Conservation (phyloP, 30 jellyfish, hydroid and myxozoan species). For the Clytia hemisphaerica region DNA sequence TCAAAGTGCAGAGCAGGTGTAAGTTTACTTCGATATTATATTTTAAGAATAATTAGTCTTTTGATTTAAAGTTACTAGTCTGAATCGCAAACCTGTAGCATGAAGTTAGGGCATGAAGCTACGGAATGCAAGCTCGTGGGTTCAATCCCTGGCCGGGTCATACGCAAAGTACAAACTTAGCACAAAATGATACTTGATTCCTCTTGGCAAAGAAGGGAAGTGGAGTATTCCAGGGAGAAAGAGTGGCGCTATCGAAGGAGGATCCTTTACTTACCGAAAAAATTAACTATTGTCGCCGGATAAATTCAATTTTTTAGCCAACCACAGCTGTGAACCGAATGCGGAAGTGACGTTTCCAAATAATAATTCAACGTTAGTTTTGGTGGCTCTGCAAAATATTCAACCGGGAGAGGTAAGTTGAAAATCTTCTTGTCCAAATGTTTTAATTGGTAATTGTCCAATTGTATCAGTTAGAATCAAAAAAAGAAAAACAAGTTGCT, state of each 20-base stretch:
- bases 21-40: constrained; percentile 21
- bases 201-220: too few species aligned
- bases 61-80: too few species aligned
- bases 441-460: neutral
- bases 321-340: constrained; percentile 89
- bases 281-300: neutral
- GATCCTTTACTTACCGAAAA: neutral
- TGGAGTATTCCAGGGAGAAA: too few species aligned
- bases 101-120: too few species aligned
- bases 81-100: too few species aligned
- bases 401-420: constrained; percentile 52
- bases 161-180: too few species aligned
- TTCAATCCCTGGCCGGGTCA: too few species aligned
- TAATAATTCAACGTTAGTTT: constrained; percentile 70
- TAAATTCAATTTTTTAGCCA: constrained; percentile 33
- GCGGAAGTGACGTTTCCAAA: constrained; percentile 90
- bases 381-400: constrained; percentile 67
- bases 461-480: neutral
- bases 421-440: too few species aligned
- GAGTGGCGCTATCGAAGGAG: neutral
- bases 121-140: too few species aligned
- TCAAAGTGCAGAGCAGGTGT: constrained; percentile 59
- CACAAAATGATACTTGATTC: too few species aligned
- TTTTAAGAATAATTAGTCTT: too few species aligned
- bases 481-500: neutral